These are phyloP conservation scores for Phasianus colchicus DNA, from an alignment of 2,113 vertebrate genomes.

Conservation along the genomic window DNA sequence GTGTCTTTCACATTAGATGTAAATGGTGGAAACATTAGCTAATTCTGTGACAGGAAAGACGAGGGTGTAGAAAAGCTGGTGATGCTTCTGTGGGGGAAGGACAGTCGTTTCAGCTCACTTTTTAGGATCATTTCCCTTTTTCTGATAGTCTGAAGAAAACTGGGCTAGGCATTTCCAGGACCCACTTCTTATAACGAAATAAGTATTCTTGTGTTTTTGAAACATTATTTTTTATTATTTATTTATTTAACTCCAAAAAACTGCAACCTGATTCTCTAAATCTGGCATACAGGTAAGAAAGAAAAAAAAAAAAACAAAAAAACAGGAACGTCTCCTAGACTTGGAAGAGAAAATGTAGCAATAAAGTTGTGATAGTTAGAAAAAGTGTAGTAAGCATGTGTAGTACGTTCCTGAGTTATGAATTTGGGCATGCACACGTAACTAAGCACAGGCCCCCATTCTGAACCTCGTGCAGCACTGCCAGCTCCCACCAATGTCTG, in stretches of 20 bases:
- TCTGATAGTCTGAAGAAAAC: background rate
- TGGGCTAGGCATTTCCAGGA: background rate
- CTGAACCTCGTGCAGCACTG: background rate
- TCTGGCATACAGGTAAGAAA: background rate
- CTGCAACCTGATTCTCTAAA: background rate
- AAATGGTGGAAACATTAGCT: background rate
- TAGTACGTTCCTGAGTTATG: background rate
- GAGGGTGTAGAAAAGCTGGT: background rate
- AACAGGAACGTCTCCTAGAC: background rate
- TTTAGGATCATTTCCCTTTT: background rate
- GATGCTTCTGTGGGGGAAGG: background rate
- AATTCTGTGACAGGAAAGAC: background rate
- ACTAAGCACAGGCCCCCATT: background rate
- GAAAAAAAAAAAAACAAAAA: background rate
- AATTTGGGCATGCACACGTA: background rate
- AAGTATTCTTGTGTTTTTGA: background rate
- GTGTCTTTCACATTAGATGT: background rate
- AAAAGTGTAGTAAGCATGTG: background rate
- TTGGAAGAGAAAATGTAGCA: background rate
- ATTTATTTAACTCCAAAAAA: background rate
- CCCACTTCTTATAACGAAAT: background rate
- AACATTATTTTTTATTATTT: background rate
- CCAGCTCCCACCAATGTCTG: background rate
- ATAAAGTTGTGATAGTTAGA: background rate
- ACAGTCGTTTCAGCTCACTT: fast-evolving